Conservation (phyloP, 2,113 vertebrate species). For the Carlito syrichta region DNA sequence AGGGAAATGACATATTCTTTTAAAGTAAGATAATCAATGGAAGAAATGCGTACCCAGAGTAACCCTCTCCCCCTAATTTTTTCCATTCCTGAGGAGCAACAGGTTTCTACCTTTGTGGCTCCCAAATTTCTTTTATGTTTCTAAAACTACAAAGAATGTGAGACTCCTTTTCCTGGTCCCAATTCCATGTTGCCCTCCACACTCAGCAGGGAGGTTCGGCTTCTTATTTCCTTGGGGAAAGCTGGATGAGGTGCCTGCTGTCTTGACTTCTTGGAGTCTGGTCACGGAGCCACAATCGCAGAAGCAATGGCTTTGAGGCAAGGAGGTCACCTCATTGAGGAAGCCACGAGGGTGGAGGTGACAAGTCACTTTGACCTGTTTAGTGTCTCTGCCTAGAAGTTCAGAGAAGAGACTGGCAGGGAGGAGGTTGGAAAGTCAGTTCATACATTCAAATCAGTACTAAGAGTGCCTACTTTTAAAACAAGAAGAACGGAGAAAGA, state of each 20-base stretch:
- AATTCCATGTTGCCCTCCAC: background rate
- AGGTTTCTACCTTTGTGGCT: background rate
- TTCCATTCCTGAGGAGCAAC: background rate
- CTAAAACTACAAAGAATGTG: background rate
- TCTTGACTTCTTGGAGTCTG: constrained; percentile 1
- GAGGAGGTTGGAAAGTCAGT: background rate
- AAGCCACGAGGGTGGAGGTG: constrained; percentile 29
- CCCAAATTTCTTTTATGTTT: background rate
- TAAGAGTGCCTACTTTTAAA: background rate
- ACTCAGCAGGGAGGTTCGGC: background rate
- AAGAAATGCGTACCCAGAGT: constrained; percentile 67
- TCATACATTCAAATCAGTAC: background rate
- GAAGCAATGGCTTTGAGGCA: background rate
- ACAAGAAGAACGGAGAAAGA: background rate
- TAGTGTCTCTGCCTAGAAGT: constrained; percentile 48
- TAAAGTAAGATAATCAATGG: constrained; percentile 70
- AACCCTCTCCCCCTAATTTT: constrained; percentile 64
- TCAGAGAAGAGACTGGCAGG: background rate
- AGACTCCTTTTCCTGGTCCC: background rate
- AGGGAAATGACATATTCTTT: constrained; percentile 65
- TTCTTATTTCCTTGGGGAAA: constrained; percentile 16
- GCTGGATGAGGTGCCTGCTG: background rate
- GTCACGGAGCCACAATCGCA: background rate
- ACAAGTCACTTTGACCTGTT: constrained; percentile 52
- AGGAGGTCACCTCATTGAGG: background rate